Percentiles rank a stretch among this genome's conserved stretches.
Evolutionary conservation across 2,113 vertebrate genomes (phyloP).

Genomic region (Petrocephalus zakoni): DNA sequence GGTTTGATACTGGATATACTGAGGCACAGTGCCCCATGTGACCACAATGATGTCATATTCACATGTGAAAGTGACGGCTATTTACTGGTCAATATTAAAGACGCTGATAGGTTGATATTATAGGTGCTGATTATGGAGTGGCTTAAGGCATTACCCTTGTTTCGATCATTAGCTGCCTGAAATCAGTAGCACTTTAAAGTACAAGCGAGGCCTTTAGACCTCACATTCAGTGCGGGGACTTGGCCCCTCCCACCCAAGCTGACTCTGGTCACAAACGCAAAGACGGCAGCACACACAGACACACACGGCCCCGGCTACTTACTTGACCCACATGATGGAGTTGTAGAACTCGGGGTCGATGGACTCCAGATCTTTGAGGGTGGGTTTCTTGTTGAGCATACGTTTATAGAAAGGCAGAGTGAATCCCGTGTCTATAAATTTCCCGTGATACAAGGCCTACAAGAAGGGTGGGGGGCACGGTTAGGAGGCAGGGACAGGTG

Average conservation of each 20-base stretch:
- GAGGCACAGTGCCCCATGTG: neutral
- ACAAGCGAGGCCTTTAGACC: neutral
- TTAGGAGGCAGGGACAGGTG: neutral
- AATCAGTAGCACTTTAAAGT: neutral
- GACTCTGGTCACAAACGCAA: neutral
- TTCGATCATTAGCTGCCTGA: neutral
- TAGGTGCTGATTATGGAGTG: neutral
- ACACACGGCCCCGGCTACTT: conserved; percentile 47
- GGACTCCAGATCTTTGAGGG: conserved; percentile 94
- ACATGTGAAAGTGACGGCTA: neutral
- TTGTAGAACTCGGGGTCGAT: conserved; percentile 97
- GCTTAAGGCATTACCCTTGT: neutral
- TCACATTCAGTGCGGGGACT: neutral
- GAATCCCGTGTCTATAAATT: conserved; percentile 98
- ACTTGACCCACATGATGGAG: conserved; percentile 98
- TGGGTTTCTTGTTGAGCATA: conserved; percentile 96
- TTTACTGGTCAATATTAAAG: neutral
- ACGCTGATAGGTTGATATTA: too few relatives aligned
- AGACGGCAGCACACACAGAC: neutral
- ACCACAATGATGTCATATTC: neutral
- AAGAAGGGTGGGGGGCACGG: neutral
- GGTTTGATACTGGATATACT: neutral
- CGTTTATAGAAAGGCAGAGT: conserved; percentile 96
- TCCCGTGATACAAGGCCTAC: conserved; percentile 63
- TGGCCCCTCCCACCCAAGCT: neutral